Percentiles rank a stretch among this genome's conserved stretches.
Conservation (phyloP, 2,113 vertebrate species). For the Apus apus region DNA sequence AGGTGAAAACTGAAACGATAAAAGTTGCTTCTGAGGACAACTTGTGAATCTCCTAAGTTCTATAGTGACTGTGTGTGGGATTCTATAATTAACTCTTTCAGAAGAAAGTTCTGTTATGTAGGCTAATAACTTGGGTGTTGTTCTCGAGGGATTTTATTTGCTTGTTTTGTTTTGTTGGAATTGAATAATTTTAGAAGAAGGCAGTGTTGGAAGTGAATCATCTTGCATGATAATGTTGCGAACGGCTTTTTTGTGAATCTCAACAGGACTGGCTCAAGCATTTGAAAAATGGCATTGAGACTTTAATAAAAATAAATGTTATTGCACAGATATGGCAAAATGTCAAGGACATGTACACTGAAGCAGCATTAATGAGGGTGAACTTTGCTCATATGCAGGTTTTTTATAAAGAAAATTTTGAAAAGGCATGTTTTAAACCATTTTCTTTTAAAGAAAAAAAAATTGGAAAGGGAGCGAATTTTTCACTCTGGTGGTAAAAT, state of each 20-base stretch:
- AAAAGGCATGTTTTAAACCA: background rate
- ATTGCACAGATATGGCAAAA: background rate
- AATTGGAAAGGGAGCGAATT: background rate
- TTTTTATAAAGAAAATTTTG: background rate
- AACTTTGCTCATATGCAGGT: background rate
- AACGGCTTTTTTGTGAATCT: background rate
- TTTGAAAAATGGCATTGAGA: background rate
- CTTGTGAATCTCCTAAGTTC: slow-evolving; percentile 6
- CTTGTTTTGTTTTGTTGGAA: background rate
- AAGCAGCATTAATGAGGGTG: slow-evolving; percentile 6
- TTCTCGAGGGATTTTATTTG: slow-evolving; percentile 11
- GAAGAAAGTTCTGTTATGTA: background rate
- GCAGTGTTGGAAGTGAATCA: background rate
- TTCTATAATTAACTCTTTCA: background rate
- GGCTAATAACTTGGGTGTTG: background rate
- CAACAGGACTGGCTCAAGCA: background rate
- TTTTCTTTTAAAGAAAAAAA: background rate
- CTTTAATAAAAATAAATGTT: slow-evolving; percentile 34
- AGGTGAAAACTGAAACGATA: background rate
- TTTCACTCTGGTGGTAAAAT: background rate
- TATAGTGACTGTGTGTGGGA: background rate
- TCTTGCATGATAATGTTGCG: background rate
- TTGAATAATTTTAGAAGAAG: background rate
- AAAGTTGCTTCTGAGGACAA: background rate
- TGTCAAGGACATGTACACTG: slow-evolving; percentile 27